Percentiles rank a stretch among this genome's conserved stretches.
phyloP scores from a whole-genome alignment of 2,797 vertebrate genomes.

The Cetoscarus ocellatus region DNA sequence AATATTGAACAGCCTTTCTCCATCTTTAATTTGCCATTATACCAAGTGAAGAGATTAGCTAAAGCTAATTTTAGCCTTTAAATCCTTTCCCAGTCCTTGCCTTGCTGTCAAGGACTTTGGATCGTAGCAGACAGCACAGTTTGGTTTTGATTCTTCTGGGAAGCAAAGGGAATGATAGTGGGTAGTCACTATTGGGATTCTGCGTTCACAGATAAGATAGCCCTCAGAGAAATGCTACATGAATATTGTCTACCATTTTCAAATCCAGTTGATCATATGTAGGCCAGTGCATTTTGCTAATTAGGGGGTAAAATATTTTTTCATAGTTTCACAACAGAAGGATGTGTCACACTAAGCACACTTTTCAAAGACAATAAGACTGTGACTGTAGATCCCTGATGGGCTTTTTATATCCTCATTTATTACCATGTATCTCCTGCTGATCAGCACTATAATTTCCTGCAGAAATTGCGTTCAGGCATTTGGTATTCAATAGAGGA shows the following conservation, averaged over 20 bases:
- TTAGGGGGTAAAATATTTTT: conserved; percentile 70
- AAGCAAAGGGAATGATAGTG: conserved; percentile 61
- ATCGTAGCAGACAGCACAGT: conserved; percentile 57
- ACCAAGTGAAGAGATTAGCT: conserved; percentile 20
- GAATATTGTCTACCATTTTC: conserved; percentile 54
- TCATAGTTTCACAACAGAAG: conserved; percentile 58
- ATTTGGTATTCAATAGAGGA: conserved; percentile 75
- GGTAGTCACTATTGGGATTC: conserved; percentile 64
- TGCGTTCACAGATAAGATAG: conserved; percentile 69
- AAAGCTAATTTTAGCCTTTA: conserved; percentile 37
- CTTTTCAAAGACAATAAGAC: conserved; percentile 75
- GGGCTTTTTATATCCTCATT: conserved; percentile 65
- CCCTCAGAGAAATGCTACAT: conserved; percentile 55
- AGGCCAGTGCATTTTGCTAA: conserved; percentile 80
- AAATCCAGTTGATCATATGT: conserved; percentile 75
- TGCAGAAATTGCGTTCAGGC: conserved; percentile 73
- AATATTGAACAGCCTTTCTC: background rate
- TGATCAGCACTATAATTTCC: conserved; percentile 78
- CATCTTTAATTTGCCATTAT: conserved; percentile 23
- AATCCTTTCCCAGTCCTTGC: conserved; percentile 38
- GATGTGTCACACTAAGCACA: conserved; percentile 49
- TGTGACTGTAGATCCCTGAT: conserved; percentile 63
- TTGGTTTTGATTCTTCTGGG: conserved; percentile 64
- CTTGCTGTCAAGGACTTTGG: conserved; percentile 63
- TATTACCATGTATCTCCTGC: conserved; percentile 68